Conservation (phyloP, 2,797 vertebrate genomes). For the Heterohyrax brucei region DNA sequence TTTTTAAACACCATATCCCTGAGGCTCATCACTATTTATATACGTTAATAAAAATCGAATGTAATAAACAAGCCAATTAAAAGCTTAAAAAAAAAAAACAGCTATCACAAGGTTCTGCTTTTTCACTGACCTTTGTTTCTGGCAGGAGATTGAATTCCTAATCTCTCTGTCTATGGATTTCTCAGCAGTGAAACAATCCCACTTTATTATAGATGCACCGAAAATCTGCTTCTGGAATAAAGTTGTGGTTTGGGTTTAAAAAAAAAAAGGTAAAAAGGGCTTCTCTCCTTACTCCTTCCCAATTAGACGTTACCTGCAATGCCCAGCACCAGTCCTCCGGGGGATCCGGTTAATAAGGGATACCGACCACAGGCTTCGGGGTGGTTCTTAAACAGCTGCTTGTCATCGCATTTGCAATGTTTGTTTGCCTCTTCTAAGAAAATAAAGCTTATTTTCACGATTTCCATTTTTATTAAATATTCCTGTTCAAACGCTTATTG, state of each 20-base stretch:
- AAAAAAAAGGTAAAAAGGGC: neutral
- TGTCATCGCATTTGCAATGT: neutral
- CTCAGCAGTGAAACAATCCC: neutral
- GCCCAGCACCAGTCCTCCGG: neutral
- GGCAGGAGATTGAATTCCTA: conserved; percentile 42
- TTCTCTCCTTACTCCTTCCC: neutral
- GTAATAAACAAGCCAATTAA: conserved; percentile 40
- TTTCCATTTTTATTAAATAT: conserved; percentile 52
- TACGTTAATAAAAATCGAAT: conserved; percentile 25
- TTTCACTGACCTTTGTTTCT: conserved; percentile 67
- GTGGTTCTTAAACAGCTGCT: neutral
- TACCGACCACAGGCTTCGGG: neutral
- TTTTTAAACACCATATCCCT: neutral
- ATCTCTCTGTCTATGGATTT: conserved; percentile 42
- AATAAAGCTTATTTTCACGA: conserved; percentile 19
- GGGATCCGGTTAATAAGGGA: neutral
- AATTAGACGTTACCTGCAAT: neutral
- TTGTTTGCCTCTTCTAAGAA: conserved; percentile 31
- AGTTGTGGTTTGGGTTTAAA: conserved; percentile 33
- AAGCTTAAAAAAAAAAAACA: conserved; percentile 19
- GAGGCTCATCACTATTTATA: neutral
- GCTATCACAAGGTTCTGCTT: neutral
- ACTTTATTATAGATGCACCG: conserved; percentile 42
- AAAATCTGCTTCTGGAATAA: conserved; percentile 71
- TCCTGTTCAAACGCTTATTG: neutral